phyloP scores from a whole-genome alignment of 2,113 vertebrate genomes.

The Nettapus auritus region DNA sequence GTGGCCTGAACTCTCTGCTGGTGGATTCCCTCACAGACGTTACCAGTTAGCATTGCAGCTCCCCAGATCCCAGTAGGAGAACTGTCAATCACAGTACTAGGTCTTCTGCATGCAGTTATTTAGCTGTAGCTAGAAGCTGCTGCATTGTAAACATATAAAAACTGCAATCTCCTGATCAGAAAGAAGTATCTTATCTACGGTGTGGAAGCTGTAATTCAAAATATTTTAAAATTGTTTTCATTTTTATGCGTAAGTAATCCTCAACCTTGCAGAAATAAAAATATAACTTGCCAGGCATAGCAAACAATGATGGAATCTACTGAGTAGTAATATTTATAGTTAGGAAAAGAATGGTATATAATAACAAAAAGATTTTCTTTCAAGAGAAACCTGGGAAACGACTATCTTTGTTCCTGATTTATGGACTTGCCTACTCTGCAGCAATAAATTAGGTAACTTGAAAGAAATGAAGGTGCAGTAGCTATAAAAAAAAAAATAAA shows the following conservation, averaged over 20 bases:
- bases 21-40: not conserved
- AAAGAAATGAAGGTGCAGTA: not conserved
- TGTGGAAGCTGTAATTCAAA: not conserved
- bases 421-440: not conserved
- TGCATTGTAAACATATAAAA: not conserved
- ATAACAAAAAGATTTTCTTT: not conserved
- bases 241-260: not conserved
- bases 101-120: not conserved
- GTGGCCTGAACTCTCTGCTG: not conserved
- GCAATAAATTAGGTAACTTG: constrained; percentile 23
- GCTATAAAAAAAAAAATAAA: constrained; percentile 40
- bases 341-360: not conserved
- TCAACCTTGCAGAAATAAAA: not conserved
- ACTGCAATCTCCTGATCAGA: not conserved
- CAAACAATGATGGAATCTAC: not conserved
- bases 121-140: not conserved
- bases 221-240: not conserved
- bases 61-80: rapidly evolving
- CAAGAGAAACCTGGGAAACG: not conserved
- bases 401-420: not conserved
- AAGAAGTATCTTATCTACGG: not conserved
- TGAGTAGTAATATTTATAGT: not conserved
- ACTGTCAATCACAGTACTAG: no score
- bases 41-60: not conserved
- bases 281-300: not conserved